These are phyloP conservation scores for Dunckerocampus dactyliophorus DNA, from an alignment of 2,113 vertebrate genomes.

Conservation along the genomic window DNA sequence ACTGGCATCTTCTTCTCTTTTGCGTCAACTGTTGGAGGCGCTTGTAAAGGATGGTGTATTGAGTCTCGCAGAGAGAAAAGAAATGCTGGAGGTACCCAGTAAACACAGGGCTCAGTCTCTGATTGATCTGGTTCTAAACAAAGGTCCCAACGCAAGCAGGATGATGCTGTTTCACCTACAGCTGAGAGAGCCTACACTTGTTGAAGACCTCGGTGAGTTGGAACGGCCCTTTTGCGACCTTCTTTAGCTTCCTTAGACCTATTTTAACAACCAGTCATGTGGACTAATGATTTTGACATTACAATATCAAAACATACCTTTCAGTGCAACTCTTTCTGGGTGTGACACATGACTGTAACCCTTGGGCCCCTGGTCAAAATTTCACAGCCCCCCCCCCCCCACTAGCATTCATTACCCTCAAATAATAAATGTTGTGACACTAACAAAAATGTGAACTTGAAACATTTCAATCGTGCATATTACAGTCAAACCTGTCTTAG, in stretches of 20 bases:
- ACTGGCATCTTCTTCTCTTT: not conserved
- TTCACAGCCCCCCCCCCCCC: no score
- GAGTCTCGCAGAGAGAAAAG: not conserved
- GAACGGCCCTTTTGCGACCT: not conserved
- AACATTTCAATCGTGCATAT: no score
- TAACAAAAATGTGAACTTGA: no score
- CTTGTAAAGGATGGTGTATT: not conserved
- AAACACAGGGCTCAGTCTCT: not conserved
- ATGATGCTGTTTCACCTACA: not conserved
- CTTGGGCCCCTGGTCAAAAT: no score
- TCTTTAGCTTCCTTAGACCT: not conserved
- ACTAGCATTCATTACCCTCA: no score
- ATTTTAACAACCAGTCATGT: not conserved
- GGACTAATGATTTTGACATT: no score
- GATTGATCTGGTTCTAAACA: not conserved
- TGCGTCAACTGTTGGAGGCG: not conserved
- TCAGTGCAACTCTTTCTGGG: no score
- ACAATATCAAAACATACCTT: no score
- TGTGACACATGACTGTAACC: no score
- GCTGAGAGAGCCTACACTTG: not conserved
- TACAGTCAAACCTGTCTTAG: no score
- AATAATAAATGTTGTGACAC: no score
- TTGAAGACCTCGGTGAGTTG: not conserved
- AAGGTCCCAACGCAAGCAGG: not conserved
- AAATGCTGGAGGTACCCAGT: not conserved